These are phyloP conservation scores for Microctonus hyperodae DNA, from an alignment of 2,888 invertebrate species.

Conservation along the genomic window DNA sequence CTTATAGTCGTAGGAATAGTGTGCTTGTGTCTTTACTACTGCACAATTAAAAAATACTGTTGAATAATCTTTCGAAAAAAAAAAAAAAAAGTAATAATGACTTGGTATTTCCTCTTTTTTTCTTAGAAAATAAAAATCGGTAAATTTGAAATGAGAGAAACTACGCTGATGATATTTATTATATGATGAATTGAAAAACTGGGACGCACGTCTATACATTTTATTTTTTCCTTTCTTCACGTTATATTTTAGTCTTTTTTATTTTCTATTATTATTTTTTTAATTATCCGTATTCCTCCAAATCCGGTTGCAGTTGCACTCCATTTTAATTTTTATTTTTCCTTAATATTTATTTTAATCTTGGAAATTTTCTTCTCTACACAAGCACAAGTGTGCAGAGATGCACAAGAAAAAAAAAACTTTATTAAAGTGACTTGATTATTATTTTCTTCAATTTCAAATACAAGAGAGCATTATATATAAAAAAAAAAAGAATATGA, in stretches of 20 bases:
- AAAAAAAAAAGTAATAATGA: conserved; percentile 36
- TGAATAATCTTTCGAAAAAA: conserved; percentile 20
- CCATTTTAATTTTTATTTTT: conserved; percentile 3
- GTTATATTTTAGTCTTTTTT: no score
- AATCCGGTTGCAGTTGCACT: conserved; percentile 1
- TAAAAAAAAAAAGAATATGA: conserved; percentile 15
- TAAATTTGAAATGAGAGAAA: conserved; percentile 33
- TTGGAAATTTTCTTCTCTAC: not conserved
- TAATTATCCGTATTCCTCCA: not conserved
- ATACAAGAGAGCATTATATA: not conserved
- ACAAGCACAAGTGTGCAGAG: not conserved
- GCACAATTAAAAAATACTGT: conserved; percentile 20
- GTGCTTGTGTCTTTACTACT: no score
- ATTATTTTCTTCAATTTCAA: conserved; percentile 7
- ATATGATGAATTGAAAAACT: not conserved
- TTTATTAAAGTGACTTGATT: conserved; percentile 3
- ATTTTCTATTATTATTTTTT: not conserved
- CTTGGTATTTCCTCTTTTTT: conserved; percentile 17
- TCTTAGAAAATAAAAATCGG: conserved; percentile 7
- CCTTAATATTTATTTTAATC: not conserved
- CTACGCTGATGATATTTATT: conserved; percentile 26
- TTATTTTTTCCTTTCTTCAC: not conserved
- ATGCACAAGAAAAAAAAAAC: not conserved
- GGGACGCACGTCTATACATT: not conserved
- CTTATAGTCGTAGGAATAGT: no score